These are phyloP conservation scores for Cenopis cana DNA, from an alignment of 2,888 invertebrate species.

Conservation along the genomic window DNA sequence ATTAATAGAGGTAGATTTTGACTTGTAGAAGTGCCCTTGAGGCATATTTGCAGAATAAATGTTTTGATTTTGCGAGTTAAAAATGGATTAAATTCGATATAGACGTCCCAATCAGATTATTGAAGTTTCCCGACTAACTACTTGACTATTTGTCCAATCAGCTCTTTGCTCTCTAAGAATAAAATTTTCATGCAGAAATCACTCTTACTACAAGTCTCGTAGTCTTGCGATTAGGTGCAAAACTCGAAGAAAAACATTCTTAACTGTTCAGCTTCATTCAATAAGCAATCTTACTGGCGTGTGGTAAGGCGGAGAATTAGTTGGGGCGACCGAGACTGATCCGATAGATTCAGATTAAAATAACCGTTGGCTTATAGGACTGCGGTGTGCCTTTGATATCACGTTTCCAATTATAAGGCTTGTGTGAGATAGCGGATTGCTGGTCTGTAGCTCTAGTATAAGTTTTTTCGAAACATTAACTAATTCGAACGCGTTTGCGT, in stretches of 20 bases:
- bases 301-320: not conserved
- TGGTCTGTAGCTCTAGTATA: not conserved
- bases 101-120: not conserved
- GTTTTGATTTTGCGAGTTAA: too few relatives aligned
- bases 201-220: too few relatives aligned
- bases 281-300: not conserved
- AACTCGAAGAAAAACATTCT: too few relatives aligned
- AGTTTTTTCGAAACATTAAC: too few relatives aligned
- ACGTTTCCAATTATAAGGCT: conserved; percentile 23
- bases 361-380: conserved; percentile 2
- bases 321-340: not conserved
- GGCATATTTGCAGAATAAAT: too few relatives aligned
- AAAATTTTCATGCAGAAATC: conserved; percentile 1
- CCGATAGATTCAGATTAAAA: conserved; percentile 8
- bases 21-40: too few relatives aligned
- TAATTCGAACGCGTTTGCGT: too few relatives aligned
- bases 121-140: not conserved
- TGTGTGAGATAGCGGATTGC: not conserved
- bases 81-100: too few relatives aligned
- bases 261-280: not conserved
- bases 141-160: conserved; percentile 18
- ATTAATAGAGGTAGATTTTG: too few relatives aligned
- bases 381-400: conserved; percentile 10
- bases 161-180: conserved; percentile 1
- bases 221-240: not conserved